phyloP scores from a whole-genome alignment of 2,113 vertebrate species.

The Eolophus roseicapilla region DNA sequence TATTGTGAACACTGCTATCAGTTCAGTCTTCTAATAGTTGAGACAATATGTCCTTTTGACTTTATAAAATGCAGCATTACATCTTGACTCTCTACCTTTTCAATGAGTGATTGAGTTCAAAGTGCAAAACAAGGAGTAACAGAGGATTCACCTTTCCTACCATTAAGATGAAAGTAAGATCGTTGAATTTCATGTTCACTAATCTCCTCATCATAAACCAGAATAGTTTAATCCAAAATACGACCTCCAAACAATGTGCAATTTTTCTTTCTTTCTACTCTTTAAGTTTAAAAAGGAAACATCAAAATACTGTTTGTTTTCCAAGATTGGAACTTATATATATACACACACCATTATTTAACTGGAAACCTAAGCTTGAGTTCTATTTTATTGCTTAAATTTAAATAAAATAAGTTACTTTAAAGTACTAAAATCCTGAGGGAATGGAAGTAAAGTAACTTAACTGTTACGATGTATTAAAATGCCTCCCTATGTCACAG shows the following conservation, averaged over 20 bases:
- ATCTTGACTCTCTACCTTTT: slow-evolving; percentile 52
- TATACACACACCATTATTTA: slow-evolving; percentile 40
- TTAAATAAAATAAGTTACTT: slow-evolving; percentile 78
- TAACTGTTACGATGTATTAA: slow-evolving; percentile 33
- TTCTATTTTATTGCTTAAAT: slow-evolving; percentile 81
- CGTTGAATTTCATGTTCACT: slow-evolving; percentile 56
- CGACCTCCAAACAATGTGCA: slow-evolving; percentile 57
- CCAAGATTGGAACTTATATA: slow-evolving; percentile 61
- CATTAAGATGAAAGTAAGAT: slow-evolving; percentile 52
- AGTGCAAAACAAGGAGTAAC: slow-evolving; percentile 76
- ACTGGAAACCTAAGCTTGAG: slow-evolving; percentile 71
- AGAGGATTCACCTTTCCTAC: slow-evolving; percentile 66
- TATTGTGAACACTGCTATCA: slow-evolving; percentile 59
- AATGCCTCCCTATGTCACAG: background rate
- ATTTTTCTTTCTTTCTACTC: slow-evolving; percentile 51
- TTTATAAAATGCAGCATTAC: slow-evolving; percentile 80
- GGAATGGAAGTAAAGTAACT: slow-evolving; percentile 71
- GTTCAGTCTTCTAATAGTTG: slow-evolving; percentile 41
- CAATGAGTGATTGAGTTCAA: slow-evolving; percentile 62
- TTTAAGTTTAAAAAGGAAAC: slow-evolving; percentile 58
- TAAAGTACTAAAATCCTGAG: slow-evolving; percentile 76
- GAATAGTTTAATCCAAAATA: slow-evolving; percentile 58
- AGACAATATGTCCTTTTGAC: slow-evolving; percentile 46
- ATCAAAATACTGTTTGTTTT: slow-evolving; percentile 61
- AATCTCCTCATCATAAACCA: slow-evolving; percentile 22